Base-by-base conservation (phyloP, 2,113 vertebrate genomes). In the Cyprinodon brontotheroides region DNA sequence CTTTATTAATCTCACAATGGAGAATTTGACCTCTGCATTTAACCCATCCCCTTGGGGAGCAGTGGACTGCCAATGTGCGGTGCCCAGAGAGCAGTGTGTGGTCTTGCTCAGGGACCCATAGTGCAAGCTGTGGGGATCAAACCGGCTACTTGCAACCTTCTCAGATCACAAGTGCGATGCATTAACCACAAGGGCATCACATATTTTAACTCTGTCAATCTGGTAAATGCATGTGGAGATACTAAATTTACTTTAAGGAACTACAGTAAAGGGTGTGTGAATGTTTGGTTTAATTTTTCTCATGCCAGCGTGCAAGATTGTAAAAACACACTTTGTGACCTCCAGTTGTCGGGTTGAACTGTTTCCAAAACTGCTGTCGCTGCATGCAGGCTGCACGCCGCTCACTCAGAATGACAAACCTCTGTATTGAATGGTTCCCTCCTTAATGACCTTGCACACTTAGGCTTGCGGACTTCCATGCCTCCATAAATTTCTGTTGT, bases 381-480 rank as follows among this genome's bases (percentile, higher is more conserved):
- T 70, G 48, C 71, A 50, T 71, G 70, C 78, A 75, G 74, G 70
- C 61, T 80, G 76, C 70, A 41, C 3, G 17, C 68, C 17, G 74
- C 83, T 74, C 72, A 41, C 79, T 81, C 86, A 79, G 74, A 70
- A 86, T 89, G 85, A 89, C 82, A 89, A 82, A 87, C 73, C 74
- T 83, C 83, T 4, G 70, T 79, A 89, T 89, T 84, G 87, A 91
- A 86, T 80, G 70, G 85, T 87, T 92, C 75, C 85, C 91, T 86
- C 88, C 81, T 86, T 89, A 90, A 89, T 87, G 83, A 86, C 82
- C 87, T 84, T 78, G 89, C 83, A 85, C 85, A 85, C 89, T 87
- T 84, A 90, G 75, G 80, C 74, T 84, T 78, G 80, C 45, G 50
- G 84, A 85, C 82, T 74, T 87, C 79, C 74, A 70, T 72, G 77